phyloP scores from a whole-genome alignment of 2,113 vertebrate genomes.

The Todiramphus chloris region DNA sequence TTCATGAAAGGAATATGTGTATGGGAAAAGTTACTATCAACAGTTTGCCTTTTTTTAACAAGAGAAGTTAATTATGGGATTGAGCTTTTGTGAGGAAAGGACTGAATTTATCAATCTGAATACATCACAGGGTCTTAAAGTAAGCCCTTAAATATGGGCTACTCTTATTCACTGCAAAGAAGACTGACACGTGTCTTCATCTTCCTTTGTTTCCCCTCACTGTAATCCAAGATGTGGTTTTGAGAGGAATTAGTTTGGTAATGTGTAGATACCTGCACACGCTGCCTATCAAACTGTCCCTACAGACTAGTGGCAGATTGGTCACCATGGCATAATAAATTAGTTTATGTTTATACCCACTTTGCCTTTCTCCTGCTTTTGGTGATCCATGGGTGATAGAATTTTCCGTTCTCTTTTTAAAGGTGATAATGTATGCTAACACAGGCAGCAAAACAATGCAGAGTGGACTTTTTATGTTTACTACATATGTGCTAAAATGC shows the following conservation, averaged over 20 bases:
- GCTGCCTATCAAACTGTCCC: not conserved
- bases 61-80: not conserved
- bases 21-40: not conserved
- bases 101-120: not conserved
- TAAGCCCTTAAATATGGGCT: not conserved
- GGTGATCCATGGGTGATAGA: slow-evolving; percentile 10
- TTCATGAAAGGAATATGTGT: not conserved
- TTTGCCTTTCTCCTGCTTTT: not conserved
- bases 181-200: slow-evolving; percentile 14
- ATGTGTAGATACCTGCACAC: not conserved
- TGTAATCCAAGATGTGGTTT: slow-evolving; percentile 28
- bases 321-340: not conserved
- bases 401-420: not conserved
- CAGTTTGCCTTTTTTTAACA: not conserved
- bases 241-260: slow-evolving; percentile 31
- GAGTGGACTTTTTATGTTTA: not conserved
- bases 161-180: not conserved
- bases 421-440: not conserved
- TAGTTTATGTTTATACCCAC: not conserved
- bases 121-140: not conserved
- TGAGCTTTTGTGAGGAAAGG: not conserved
- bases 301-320: not conserved
- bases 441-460: not conserved
- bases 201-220: slow-evolving; percentile 34
- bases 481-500: not conserved